These are phyloP conservation scores for Sphaerophoria rueppellii DNA, from an alignment of 2,888 invertebrate genomes.

Conservation along the genomic window DNA sequence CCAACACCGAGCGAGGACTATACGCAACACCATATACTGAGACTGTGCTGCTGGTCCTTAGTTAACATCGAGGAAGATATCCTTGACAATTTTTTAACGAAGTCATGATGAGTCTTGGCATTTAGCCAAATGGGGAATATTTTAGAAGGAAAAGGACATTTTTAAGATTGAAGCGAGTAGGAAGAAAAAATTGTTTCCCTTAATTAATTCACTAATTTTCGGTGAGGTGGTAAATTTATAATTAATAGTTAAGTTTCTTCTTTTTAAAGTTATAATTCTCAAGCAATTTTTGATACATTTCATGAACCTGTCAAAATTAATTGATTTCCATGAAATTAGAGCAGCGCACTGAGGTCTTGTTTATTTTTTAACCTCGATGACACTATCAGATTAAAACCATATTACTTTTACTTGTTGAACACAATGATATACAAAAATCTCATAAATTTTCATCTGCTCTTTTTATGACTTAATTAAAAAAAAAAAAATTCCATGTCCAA, in stretches of 20 bases:
- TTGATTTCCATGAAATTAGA: too few relatives aligned
- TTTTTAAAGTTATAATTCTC: too few relatives aligned
- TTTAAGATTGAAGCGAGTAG: not conserved
- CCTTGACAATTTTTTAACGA: not conserved
- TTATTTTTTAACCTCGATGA: too few relatives aligned
- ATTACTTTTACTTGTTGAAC: too few relatives aligned
- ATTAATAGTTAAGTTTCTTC: not conserved
- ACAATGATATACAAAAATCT: too few relatives aligned
- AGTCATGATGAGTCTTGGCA: slow-evolving; percentile 7
- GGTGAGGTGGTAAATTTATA: not conserved
- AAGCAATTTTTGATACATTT: too few relatives aligned
- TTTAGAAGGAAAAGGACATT: not conserved
- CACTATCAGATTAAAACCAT: too few relatives aligned
- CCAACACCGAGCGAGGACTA: not conserved
- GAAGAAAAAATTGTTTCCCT: not conserved
- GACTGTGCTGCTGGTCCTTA: not conserved
- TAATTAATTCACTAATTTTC: not conserved
- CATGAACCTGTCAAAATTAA: too few relatives aligned
- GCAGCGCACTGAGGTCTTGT: too few relatives aligned
- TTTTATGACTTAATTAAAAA: slow-evolving; percentile 17
- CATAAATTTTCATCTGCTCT: too few relatives aligned
- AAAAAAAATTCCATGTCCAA: not conserved
- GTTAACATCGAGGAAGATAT: slow-evolving; percentile 11
- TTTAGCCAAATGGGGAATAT: not conserved
- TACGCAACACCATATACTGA: too few relatives aligned